Base-by-base conservation (phyloP, 2,113 vertebrate genomes). In the Muscicapa adusta region DNA sequence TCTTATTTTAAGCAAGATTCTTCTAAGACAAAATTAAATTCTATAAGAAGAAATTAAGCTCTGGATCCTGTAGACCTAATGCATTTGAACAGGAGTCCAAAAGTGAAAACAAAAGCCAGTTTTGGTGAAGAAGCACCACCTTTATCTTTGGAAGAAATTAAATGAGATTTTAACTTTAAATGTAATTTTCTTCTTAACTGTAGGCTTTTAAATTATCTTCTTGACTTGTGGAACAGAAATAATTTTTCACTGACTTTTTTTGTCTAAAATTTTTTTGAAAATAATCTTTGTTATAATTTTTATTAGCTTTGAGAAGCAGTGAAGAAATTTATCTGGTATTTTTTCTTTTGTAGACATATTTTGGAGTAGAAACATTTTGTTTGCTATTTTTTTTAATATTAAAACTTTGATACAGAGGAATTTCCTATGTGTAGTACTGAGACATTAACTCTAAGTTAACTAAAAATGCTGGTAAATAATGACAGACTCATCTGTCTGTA, bases 341-440 rank as follows among this genome's bases (percentile, higher is more conserved):
- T 42, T 80, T 72, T 58, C 2, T 67, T 80, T 40, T 45, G 5
- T 7, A 54, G 17, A 28, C 2, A 18, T 63, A 77, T 70, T 77
- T 81, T 65, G 15, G 4, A 74, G 4, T 9, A n/a, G 20, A 88
- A 68, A 17, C 1, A 8, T 43, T 62, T 48, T 48, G 12, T 51
- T 51, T 51, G 2, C 6, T 40, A n/a, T 45, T 34, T 36, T 0
- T 73, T 38, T 0, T 31, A 87, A 36, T 6, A 2, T 24, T 31
- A 45, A 77, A 80, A 50, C 4, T 34, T 73, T 53, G 4, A 43
- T 57, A 26, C 20, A 18, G 31, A 36, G 8, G 4, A 40, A n/a
- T 71, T 66, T 88, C 9, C 8, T 1, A 1, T 31, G 7, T 61
- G 17, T 14, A 13, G 18, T 53, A 45, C 2, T 36, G 18, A 62